Evolutionary conservation across 2,888 invertebrate genomes (phyloP).

Genomic region (Lottia gigantea): DNA sequence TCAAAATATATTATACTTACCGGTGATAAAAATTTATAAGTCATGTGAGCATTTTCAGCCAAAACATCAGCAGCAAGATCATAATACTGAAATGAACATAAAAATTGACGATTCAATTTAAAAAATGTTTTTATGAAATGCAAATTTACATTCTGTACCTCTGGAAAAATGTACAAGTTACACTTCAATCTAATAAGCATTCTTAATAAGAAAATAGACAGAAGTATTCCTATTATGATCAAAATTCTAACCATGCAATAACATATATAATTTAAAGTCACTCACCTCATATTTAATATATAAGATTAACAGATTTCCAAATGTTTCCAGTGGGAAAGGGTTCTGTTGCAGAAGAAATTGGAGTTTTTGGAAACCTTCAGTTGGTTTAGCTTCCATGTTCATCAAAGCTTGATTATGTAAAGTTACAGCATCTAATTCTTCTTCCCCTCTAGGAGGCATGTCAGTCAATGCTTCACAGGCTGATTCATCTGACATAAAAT

Average conservation of each 20-base stretch:
- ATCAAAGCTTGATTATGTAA: constrained; percentile 95
- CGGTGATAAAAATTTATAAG: constrained; percentile 92
- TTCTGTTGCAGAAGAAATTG: constrained; percentile 95
- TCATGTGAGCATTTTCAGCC: constrained; percentile 96
- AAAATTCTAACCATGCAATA: too few relatives aligned
- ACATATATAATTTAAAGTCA: not conserved
- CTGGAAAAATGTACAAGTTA: too few relatives aligned
- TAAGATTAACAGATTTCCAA: constrained; percentile 91
- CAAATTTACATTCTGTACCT: too few relatives aligned
- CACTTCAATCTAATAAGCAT: too few relatives aligned
- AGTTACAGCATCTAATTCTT: constrained; percentile 96
- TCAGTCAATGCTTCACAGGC: constrained; percentile 75
- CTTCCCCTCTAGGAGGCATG: constrained; percentile 83
- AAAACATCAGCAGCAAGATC: constrained; percentile 97
- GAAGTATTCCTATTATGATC: too few relatives aligned
- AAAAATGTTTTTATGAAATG: too few relatives aligned
- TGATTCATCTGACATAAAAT: constrained; percentile 76
- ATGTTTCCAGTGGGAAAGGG: constrained; percentile 97
- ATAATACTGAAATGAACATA: constrained; percentile 75
- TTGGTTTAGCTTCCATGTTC: constrained; percentile 87
- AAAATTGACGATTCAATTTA: too few relatives aligned
- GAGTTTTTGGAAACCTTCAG: constrained; percentile 93
- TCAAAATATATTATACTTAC: constrained; percentile 70
- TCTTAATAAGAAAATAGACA: too few relatives aligned
- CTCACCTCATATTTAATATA: constrained; percentile 91